Evolutionary conservation across 2,113 vertebrate species (phyloP).

Genomic region (Tinamus guttatus): DNA sequence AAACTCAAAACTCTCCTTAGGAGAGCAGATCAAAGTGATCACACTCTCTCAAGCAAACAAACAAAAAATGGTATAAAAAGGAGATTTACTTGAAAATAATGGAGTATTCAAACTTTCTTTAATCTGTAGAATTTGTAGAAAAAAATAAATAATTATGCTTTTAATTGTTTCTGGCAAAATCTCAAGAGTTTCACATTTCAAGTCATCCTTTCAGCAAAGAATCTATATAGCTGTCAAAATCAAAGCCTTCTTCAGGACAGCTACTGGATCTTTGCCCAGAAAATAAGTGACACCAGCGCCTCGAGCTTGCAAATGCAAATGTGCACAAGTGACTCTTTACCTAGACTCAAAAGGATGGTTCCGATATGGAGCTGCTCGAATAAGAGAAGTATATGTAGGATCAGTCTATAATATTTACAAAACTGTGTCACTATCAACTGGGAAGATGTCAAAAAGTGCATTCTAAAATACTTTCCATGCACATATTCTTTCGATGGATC

Average conservation of each 20-base stretch:
- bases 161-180: background rate
- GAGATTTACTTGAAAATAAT: background rate
- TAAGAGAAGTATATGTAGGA: background rate
- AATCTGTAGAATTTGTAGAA: background rate
- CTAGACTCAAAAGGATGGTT: background rate
- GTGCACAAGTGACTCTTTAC: background rate
- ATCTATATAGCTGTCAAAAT: conserved; percentile 46
- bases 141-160: background rate
- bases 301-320: background rate
- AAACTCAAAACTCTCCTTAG: background rate
- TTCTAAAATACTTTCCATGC: background rate
- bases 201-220: background rate
- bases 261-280: conserved; percentile 3
- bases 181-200: background rate
- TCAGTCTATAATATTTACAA: background rate
- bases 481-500: background rate
- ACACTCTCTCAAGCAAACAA: background rate
- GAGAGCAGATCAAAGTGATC: background rate
- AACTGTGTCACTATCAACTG: background rate
- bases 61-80: background rate
- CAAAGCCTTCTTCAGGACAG: background rate
- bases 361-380: background rate
- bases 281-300: background rate
- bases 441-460: background rate
- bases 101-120: background rate